Base-by-base conservation (phyloP, 2,888 invertebrate genomes). In the Amphipoea lucens region DNA sequence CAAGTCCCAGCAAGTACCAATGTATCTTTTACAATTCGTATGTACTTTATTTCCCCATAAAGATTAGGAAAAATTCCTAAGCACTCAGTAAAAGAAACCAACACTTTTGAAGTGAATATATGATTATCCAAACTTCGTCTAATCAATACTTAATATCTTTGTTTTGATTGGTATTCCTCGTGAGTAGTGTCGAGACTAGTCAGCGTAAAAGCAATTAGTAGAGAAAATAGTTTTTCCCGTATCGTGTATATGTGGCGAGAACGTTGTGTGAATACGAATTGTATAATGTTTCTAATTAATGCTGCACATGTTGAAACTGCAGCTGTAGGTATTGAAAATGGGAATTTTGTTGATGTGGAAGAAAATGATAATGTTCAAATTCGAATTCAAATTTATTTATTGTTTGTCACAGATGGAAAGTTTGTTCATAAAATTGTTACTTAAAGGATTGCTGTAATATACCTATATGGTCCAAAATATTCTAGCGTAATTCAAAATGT, bases 181-280 rank as follows among this genome's bases (percentile, higher is more conserved):
- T 60, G 76, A 75, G 76, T 70, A 69, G 78, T 79, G 79, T 69
- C 78, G 80, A 78, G 74, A 72, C 74, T 57, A 81, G 78, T 84
- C 82, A 84, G 84, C 87, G 84, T 82, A 82, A 86, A 87, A 84
- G 81, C 81, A 87, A 87, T 87, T 88, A 87, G 85, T 66, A 62
- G 42, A 77, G 83, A 82, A 79, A 82, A 85, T 81, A 82, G 73
- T 87, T 88, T 82, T 83, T 71, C 79, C 79, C 72, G 78, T 80
- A 54, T 63, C 75, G 54, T 60, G 71, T 88, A 42, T 76, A 85
- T 76, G 82, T 82, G 60, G 77, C 76, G 11, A 79, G 40, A 45
- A 82, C 65, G 69, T 42, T 71, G 51, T 17, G 54, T 57, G 67
- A 87, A 81, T 78, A 78, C 5, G 23, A 70, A 71, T 67, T 54